A percentile compares a stretch with the other conserved stretches of the same genome.
Conservation (phyloP, 2,888 invertebrate genomes). For the Allacma fusca region DNA sequence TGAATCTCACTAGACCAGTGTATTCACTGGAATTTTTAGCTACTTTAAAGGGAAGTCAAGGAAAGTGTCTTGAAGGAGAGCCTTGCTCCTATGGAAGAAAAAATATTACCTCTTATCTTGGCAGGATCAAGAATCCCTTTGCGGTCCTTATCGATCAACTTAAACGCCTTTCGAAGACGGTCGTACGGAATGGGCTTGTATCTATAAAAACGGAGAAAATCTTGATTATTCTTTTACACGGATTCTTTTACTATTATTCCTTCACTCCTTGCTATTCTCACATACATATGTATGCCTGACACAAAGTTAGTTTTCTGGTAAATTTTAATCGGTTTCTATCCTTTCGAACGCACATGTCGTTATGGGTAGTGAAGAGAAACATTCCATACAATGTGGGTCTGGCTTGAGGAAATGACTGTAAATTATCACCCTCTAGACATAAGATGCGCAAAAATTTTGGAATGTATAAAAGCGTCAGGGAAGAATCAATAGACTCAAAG, state of each 20-base stretch:
- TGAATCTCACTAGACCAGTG: too few species aligned
- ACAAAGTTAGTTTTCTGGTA: too few species aligned
- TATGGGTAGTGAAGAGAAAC: neutral
- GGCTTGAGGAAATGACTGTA: neutral
- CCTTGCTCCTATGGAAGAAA: too few species aligned
- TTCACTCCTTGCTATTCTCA: too few species aligned
- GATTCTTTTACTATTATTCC: too few species aligned
- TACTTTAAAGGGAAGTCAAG: too few species aligned
- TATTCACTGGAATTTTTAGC: too few species aligned
- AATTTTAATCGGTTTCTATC: too few species aligned
- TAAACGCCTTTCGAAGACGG: conserved; percentile 45
- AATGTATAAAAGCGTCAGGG: neutral
- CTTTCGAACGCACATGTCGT: too few species aligned
- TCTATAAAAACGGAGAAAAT: conserved; percentile 32
- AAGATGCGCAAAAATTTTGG: neutral
- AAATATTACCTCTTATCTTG: conserved; percentile 34
- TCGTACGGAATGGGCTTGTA: conserved; percentile 46
- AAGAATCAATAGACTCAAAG: conserved; percentile 11
- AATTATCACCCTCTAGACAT: too few species aligned
- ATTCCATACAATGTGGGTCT: conserved; percentile 4
- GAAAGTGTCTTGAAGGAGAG: too few species aligned
- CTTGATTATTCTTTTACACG: neutral
- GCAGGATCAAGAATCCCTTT: conserved; percentile 54
- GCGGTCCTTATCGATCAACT: conserved; percentile 53
- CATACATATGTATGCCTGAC: too few species aligned